These are phyloP conservation scores for Eupleurogrammus muticus DNA, from an alignment of 2,797 vertebrate species.

Conservation along the genomic window DNA sequence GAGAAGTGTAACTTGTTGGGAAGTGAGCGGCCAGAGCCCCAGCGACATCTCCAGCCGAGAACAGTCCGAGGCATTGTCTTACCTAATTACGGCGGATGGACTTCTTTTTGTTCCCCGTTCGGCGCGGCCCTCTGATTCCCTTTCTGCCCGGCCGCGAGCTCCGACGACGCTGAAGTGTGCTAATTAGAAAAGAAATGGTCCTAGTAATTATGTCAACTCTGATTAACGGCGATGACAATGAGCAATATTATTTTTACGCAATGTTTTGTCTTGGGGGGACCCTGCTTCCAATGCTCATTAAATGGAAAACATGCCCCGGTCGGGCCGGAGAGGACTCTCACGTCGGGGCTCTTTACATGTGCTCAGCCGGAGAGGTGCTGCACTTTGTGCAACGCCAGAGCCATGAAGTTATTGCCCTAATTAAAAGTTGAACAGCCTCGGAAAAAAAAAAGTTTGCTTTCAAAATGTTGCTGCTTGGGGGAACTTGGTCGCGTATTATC, in stretches of 20 bases:
- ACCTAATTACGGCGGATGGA: slow-evolving; percentile 94
- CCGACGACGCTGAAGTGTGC: slow-evolving; percentile 93
- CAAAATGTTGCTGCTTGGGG: no score
- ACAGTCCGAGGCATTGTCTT: slow-evolving; percentile 95
- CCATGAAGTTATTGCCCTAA: slow-evolving; percentile 89
- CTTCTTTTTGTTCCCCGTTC: slow-evolving; percentile 94
- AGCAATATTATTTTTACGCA: slow-evolving; percentile 97
- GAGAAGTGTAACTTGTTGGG: slow-evolving; percentile 90
- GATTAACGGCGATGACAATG: slow-evolving; percentile 93
- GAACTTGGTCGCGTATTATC: no score
- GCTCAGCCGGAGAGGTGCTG: slow-evolving; percentile 60
- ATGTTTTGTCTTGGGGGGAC: slow-evolving; percentile 92
- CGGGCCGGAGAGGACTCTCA: slow-evolving; percentile 80
- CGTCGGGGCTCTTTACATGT: slow-evolving; percentile 68
- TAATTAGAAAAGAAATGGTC: slow-evolving; percentile 99
- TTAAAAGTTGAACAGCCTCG: slow-evolving; percentile 74
- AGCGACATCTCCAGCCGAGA: slow-evolving; percentile 94
- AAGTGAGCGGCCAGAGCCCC: slow-evolving; percentile 87
- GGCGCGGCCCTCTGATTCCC: slow-evolving; percentile 95
- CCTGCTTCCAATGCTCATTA: slow-evolving; percentile 94
- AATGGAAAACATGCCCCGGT: slow-evolving; percentile 83
- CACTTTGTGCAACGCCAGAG: slow-evolving; percentile 81
- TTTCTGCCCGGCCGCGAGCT: slow-evolving; percentile 88
- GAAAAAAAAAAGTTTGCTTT: slow-evolving; percentile 22
- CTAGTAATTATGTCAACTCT: slow-evolving; percentile 97